Conservation (phyloP, 2,113 vertebrate species). For the Aplodontia rufa region DNA sequence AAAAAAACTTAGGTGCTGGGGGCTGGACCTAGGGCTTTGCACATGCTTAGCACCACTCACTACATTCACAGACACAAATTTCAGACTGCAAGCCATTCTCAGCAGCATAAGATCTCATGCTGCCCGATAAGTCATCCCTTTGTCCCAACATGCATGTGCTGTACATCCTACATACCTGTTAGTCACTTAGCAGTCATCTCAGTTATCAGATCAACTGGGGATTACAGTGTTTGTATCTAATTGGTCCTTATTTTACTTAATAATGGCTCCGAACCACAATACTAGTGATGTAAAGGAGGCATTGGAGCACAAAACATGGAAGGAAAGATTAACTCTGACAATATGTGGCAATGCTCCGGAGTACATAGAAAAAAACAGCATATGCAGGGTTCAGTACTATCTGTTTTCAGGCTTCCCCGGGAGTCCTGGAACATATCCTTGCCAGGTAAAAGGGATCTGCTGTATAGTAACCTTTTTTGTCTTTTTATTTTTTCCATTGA, state of each 20-base stretch:
- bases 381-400: neutral
- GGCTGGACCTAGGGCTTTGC: neutral
- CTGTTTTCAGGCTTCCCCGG: neutral
- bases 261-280: neutral
- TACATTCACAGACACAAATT: neutral
- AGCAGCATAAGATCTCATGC: neutral
- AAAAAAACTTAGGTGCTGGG: neutral
- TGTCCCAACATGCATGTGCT: neutral
- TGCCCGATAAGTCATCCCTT: neutral
- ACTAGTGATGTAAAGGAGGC: neutral
- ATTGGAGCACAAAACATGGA: neutral
- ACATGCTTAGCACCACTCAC: neutral
- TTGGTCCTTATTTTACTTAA: neutral
- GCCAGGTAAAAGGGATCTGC: neutral
- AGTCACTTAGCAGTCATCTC: neutral
- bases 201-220: neutral
- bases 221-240: neutral
- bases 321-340: neutral
- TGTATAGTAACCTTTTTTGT: neutral
- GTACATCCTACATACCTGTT: neutral
- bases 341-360: neutral
- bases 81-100: neutral
- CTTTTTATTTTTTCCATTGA: constrained; percentile 11
- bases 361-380: neutral
- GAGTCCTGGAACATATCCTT: neutral